Evolutionary conservation across 2,113 vertebrate species (phyloP), one percentile per base, ranked within the genome.

Genomic region (Lophotis ruficrista): DNA sequence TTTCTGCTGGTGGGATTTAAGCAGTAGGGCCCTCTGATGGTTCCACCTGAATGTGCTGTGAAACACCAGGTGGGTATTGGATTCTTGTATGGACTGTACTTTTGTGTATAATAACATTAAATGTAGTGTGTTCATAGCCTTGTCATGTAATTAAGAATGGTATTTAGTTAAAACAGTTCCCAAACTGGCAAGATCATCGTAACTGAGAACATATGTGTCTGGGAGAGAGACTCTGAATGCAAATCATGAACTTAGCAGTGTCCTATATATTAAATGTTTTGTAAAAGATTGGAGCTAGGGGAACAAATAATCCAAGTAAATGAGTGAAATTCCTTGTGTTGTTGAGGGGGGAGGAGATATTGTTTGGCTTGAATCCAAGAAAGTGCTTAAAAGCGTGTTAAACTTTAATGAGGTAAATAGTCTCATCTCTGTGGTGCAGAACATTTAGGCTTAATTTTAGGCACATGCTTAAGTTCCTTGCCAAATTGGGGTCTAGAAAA

Each of bases 391-490:
- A 95, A 89, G 73, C 77, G 18, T 96, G 87, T 95, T 92, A 95
- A 94, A 92, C 86, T 96, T 96, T 97, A 96, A 97, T 96, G 94
- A 95, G 54, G 86, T 92, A 90, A 94, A 89, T 84, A 93, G 84
- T 89, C 91, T 91, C 96, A 90, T 95, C 89, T 95, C 92, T 87
- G 73, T 50, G 75, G 89, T 89, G 50, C 77, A 96, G 94, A 97
- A 89, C 2, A 0, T 92, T 96, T 92, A 72, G 83, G 87, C 92
- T 96, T 97, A 94, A 95, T 93, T 96, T 96, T 96, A 96, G 93
- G 95, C 84, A 70, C 94, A 94, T 69, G 89, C 92, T 96, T 92
- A 94, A 94, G 77, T 89, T 87, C 94, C 89, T 94, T 96, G 96
- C 95, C 90, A 96, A 97, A 96, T 91, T 94, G 87, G 48, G 83